phyloP scores from a whole-genome alignment of 2,888 invertebrate species.

The Thumatha senex region DNA sequence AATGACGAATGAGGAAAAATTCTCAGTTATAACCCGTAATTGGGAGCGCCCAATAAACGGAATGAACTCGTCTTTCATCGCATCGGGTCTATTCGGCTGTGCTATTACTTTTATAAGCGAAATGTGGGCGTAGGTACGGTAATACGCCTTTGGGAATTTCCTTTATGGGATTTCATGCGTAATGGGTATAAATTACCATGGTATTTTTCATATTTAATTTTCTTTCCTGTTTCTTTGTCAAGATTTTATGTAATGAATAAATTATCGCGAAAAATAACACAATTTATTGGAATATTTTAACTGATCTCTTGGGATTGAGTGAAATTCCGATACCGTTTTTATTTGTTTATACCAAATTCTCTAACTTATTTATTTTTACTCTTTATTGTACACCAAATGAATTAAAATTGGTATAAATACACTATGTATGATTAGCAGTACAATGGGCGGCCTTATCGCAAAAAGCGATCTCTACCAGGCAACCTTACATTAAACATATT shows the following conservation, averaged over 20 bases:
- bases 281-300: no score
- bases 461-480: no score
- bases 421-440: no score
- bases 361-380: no score
- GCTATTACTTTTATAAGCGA: slow-evolving; percentile 9
- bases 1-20: slow-evolving; percentile 11
- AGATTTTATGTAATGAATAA: not conserved
- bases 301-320: no score
- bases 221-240: not conserved
- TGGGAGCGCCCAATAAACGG: slow-evolving; percentile 16
- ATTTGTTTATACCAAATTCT: no score
- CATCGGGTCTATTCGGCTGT: not conserved
- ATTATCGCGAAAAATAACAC: no score
- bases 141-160: slow-evolving; percentile 6
- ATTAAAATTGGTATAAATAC: no score
- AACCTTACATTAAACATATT: no score
- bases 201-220: slow-evolving; percentile 1
- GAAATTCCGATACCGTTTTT: no score
- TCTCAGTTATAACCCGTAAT: slow-evolving; percentile 12
- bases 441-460: no score
- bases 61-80: slow-evolving; percentile 15
- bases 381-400: no score
- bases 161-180: slow-evolving; percentile 3
- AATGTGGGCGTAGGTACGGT: slow-evolving; percentile 7
- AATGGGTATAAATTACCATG: slow-evolving; percentile 7